phyloP scores from a whole-genome alignment of 2,888 invertebrate species.

The Xestia c-nigrum region DNA sequence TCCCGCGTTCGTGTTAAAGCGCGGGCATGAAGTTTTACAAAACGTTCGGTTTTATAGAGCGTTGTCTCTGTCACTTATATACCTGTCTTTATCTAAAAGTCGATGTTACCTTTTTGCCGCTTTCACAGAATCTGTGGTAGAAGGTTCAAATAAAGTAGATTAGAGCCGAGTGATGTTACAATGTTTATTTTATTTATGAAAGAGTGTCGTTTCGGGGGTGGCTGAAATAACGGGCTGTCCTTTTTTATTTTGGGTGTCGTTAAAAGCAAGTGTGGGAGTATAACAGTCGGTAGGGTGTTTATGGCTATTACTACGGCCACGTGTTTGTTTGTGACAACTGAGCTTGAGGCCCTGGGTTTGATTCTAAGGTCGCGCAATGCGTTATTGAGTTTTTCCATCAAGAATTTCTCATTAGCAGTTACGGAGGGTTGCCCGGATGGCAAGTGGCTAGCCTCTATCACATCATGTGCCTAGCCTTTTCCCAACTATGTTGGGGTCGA shows the following conservation, averaged over 20 bases:
- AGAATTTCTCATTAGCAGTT: not conserved
- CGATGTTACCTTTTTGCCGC: not conserved
- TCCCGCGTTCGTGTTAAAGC: not conserved
- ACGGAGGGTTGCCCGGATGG: not conserved
- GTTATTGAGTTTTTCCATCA: not conserved
- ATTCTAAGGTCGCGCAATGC: not conserved
- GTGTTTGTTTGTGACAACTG: not conserved
- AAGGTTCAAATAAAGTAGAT: constrained; percentile 22
- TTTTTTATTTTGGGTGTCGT: constrained; percentile 18
- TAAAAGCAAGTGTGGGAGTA: constrained; percentile 8
- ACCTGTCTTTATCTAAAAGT: not conserved
- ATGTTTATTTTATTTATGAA: constrained; percentile 30
- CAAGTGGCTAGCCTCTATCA: not conserved
- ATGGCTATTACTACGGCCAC: not conserved
- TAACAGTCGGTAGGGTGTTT: not conserved
- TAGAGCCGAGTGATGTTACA: constrained; percentile 9
- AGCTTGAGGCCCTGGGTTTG: not conserved
- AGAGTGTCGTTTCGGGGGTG: not conserved
- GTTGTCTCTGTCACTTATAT: not conserved
- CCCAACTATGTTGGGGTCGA: no score
- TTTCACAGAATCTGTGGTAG: not conserved
- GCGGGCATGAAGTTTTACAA: not conserved
- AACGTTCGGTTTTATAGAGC: not conserved
- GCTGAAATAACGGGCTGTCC: not conserved
- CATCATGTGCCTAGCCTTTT: not conserved